phyloP scores from a whole-genome alignment of 2,797 vertebrate genomes.

The Diplodus sargus region DNA sequence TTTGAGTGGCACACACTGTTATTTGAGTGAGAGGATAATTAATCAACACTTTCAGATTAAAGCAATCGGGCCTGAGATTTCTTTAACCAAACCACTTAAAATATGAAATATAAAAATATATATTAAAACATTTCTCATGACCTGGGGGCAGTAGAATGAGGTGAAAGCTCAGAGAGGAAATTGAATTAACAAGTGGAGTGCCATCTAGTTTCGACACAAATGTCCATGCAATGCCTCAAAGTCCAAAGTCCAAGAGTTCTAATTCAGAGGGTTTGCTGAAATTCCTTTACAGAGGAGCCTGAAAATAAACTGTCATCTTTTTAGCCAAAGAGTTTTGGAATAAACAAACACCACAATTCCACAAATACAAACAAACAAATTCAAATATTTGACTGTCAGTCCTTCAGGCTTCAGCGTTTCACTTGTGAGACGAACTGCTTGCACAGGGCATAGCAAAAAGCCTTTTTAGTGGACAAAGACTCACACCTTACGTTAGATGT shows the following conservation, averaged over 20 bases:
- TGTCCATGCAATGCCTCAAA: conserved; percentile 39
- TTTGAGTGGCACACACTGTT: conserved; percentile 49
- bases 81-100: conserved; percentile 21
- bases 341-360: no score
- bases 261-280: conserved; percentile 17
- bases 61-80: conserved; percentile 42
- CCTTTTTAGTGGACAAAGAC: no score
- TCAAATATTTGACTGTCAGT: no score
- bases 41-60: conserved; percentile 60
- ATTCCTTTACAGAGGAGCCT: background rate
- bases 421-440: no score
- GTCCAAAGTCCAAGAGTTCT: conserved; percentile 15
- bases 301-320: background rate
- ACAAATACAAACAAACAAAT: no score
- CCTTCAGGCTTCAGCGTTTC: no score
- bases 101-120: conserved; percentile 5
- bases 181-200: conserved; percentile 46
- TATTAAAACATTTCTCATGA: conserved; percentile 15
- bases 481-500: no score
- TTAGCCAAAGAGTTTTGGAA: background rate
- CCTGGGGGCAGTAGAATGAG: conserved; percentile 20
- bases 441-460: no score
- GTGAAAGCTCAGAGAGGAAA: conserved; percentile 40
- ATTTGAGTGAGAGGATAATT: conserved; percentile 56
- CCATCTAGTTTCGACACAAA: conserved; percentile 52